phyloP scores from a whole-genome alignment of 2,797 vertebrate genomes.

The Lepidocolaptes lacrymiger region DNA sequence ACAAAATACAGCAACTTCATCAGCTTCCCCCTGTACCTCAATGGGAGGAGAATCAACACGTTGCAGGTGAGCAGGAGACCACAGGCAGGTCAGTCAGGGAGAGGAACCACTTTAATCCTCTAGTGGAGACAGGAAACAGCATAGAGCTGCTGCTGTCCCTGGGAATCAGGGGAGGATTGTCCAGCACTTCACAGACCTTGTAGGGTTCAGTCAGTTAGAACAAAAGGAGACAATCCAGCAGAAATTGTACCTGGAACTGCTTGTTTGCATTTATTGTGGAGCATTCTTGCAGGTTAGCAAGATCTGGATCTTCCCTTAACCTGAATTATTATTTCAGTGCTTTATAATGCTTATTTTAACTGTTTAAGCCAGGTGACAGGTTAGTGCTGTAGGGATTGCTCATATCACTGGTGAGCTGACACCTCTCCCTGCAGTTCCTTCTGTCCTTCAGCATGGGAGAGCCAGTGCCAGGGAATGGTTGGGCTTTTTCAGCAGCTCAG shows the following conservation, averaged over 20 bases:
- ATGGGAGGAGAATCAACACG: conserved; percentile 90
- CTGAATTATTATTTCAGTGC: background rate
- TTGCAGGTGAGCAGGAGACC: conserved; percentile 85
- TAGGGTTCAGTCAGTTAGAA: background rate
- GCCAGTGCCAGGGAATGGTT: background rate
- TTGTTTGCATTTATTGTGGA: background rate
- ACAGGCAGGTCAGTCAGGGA: background rate
- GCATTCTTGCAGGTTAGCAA: background rate
- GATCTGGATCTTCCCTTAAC: background rate
- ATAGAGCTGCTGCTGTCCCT: background rate
- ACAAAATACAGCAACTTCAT: conserved; percentile 98
- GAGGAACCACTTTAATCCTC: background rate
- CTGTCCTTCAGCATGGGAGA: background rate
- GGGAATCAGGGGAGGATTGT: background rate
- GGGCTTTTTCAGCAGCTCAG: background rate
- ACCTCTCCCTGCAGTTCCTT: background rate
- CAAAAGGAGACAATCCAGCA: background rate
- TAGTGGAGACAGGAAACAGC: background rate
- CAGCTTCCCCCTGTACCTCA: conserved; percentile 93
- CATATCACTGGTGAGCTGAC: background rate
- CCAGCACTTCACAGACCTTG: background rate
- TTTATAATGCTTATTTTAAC: background rate
- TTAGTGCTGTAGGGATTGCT: background rate
- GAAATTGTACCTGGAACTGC: background rate
- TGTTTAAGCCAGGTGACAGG: background rate